phyloP scores from a whole-genome alignment of 2,888 invertebrate genomes.

The Ochlodes sylvanus region DNA sequence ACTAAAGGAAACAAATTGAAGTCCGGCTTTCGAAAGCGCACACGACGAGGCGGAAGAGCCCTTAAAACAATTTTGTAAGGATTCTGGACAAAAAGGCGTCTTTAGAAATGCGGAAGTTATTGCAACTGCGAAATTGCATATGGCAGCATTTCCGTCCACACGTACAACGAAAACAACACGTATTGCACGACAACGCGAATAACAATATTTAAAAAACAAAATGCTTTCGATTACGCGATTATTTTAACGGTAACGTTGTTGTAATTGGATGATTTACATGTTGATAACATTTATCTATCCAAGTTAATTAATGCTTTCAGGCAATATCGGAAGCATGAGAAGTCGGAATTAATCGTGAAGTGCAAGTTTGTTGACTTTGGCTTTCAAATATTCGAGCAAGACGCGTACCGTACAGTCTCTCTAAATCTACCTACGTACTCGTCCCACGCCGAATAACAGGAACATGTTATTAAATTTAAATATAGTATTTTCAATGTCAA shows the following conservation, averaged over 20 bases:
- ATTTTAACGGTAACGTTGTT: not conserved
- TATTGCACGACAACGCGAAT: not conserved
- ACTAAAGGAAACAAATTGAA: not conserved
- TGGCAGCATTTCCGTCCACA: slow-evolving; percentile 9
- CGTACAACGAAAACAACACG: not conserved
- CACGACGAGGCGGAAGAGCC: slow-evolving; percentile 14
- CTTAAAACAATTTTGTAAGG: slow-evolving; percentile 16
- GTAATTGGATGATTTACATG: not conserved
- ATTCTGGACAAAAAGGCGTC: not conserved
- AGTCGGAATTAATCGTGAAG: not conserved
- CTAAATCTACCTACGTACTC: not conserved
- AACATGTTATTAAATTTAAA: not conserved
- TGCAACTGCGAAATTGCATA: not conserved
- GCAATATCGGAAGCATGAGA: not conserved
- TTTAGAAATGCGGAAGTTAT: slow-evolving; percentile 17
- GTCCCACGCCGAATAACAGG: not conserved
- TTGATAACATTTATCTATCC: no score
- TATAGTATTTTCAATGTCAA: not conserved
- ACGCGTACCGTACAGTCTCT: not conserved
- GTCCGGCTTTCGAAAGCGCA: slow-evolving; percentile 6
- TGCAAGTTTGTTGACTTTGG: not conserved
- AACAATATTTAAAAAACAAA: no score
- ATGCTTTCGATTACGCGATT: not conserved
- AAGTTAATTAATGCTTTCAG: not conserved
- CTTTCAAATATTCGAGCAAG: slow-evolving; percentile 1